Conservation (phyloP, 2,888 invertebrate genomes). For the Ypsolopha scabrella region DNA sequence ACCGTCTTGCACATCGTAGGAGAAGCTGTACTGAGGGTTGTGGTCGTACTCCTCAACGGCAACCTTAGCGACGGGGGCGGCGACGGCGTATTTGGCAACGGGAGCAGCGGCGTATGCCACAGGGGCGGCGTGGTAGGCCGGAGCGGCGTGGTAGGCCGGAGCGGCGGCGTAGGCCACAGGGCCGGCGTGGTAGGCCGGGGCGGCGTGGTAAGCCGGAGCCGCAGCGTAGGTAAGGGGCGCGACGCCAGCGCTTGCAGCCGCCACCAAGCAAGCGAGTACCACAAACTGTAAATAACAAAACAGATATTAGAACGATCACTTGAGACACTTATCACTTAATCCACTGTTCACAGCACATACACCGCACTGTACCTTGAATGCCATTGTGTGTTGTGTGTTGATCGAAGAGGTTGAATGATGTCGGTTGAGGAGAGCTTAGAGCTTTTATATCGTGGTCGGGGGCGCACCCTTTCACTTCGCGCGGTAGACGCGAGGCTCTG, state of each 20-base stretch:
- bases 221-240: constrained; percentile 32
- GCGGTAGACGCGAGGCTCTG: constrained; percentile 28
- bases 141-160: constrained; percentile 20
- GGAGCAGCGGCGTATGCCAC: constrained; percentile 31
- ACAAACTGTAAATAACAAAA: constrained; percentile 37
- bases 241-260: constrained; percentile 43
- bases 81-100: constrained; percentile 21
- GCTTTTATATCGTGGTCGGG: constrained; percentile 54
- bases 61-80: constrained; percentile 25
- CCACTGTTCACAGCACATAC: not conserved
- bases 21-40: constrained; percentile 64
- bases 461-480: constrained; percentile 58
- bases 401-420: constrained; percentile 54
- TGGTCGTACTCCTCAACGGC: constrained; percentile 24
- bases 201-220: constrained; percentile 31
- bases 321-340: not conserved
- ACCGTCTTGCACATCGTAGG: constrained; percentile 28
- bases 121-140: constrained; percentile 31
- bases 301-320: constrained; percentile 1
- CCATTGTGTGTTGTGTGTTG: constrained; percentile 48
- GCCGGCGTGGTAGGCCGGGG: constrained; percentile 19
- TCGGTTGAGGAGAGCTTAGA: constrained; percentile 34
- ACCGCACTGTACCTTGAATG: constrained; percentile 49
- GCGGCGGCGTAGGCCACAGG: constrained; percentile 32
- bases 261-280: constrained; percentile 44